These are phyloP conservation scores for Callipepla californica DNA, from an alignment of 2,113 vertebrate genomes.

Conservation along the genomic window DNA sequence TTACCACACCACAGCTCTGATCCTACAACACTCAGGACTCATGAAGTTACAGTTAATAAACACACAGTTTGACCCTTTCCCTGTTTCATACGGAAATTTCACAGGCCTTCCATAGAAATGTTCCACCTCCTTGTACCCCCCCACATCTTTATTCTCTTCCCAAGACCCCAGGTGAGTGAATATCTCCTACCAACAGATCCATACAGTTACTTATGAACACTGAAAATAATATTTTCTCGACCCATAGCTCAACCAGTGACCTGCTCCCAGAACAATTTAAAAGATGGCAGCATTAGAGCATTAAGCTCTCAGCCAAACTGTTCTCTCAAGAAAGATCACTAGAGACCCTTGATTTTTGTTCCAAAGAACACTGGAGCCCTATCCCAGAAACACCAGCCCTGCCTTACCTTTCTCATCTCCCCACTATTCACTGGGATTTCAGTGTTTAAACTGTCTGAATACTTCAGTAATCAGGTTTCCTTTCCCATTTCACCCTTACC, in stretches of 20 bases:
- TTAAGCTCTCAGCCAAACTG: not conserved
- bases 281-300: rapidly evolving
- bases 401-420: not conserved
- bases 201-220: not conserved
- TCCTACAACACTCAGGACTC: not conserved
- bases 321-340: rapidly evolving
- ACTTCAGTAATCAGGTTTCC: rapidly evolving
- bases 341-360: rapidly evolving
- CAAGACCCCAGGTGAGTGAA: rapidly evolving
- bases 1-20: rapidly evolving
- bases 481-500: not conserved
- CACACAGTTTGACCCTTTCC: not conserved
- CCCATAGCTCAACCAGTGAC: not conserved
- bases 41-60: not conserved
- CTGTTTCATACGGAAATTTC: not conserved
- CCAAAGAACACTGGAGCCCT: not conserved
- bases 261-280: not conserved
- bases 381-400: not conserved
- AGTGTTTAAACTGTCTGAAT: not conserved
- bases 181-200: rapidly evolving
- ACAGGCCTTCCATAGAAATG: not conserved
- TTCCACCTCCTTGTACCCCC: rapidly evolving
- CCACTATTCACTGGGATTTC: not conserved
- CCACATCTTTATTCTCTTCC: not conserved
- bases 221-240: not conserved